Evolutionary conservation across 1,140 invertebrate species (phyloP), one percentile per base, ranked within the genome.

Genomic region (Brachionus koreanus): DNA sequence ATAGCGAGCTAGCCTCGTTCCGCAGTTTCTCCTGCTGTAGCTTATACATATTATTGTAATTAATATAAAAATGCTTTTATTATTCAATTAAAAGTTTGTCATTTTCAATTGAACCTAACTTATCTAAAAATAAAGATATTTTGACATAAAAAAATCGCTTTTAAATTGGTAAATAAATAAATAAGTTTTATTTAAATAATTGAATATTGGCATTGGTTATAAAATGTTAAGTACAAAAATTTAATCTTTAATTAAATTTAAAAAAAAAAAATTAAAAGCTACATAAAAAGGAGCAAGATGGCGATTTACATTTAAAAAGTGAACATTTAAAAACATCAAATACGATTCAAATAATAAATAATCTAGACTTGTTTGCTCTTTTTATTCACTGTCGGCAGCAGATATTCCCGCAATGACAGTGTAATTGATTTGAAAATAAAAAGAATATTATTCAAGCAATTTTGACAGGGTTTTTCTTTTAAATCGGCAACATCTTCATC

Each of bases 391-490:
- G 10, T 13, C 43, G 23, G 29, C 13, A 74, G 23, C 46, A 57
- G 16, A 57, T 25, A 57, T 7, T 57, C 0, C n/a, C 19, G 39
- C 6, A 46, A 12, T 19, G 39, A 49, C 10, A 10, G 25, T 13
- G 69, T 74, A 25, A 74, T 46, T 3, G 69, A 9, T 74, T 74
- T 74, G 9, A 74, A 25, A 10, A 74, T 46, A 33, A 74, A 43
- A 74, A 46, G 33, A 19, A 74, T 10, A 33, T 46, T 74, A 13
- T 46, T 10, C 25, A 74, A 23, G 10, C 69, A 74, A 74, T 46
- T 74, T 23, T 74, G 69, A 23, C 69, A 74, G 9, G 16, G 16
- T 13, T 74, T 46, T 46, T 43, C 19, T 0, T 33, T 42, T 19
- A 37, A 39, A 69, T 16, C 35, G 5, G n/a, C 6, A 16, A 39